phyloP scores from a whole-genome alignment of 2,888 invertebrate species.

The Agelastica alni region DNA sequence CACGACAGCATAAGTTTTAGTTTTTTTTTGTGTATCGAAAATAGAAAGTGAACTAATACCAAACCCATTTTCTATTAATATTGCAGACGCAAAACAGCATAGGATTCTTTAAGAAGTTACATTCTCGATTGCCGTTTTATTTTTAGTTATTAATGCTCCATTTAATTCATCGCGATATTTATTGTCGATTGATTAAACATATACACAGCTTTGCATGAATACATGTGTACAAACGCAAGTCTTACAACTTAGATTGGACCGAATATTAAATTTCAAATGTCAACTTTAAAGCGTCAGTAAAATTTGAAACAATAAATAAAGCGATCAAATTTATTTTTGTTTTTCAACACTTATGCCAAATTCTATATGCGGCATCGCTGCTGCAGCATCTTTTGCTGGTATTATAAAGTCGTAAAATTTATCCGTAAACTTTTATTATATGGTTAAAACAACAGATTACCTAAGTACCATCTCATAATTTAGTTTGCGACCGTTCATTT shows the following conservation, averaged over 20 bases:
- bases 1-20: constrained; percentile 11
- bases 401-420: too few relatives aligned
- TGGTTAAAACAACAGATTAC: too few relatives aligned
- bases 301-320: background rate
- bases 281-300: background rate
- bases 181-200: too few relatives aligned
- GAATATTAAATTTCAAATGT: background rate
- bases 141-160: constrained; percentile 16
- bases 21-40: constrained; percentile 20
- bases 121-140: constrained; percentile 2
- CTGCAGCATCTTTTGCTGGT: too few relatives aligned
- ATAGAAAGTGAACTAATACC: constrained; percentile 24
- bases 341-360: background rate
- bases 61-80: constrained; percentile 25
- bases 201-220: too few relatives aligned
- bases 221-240: background rate
- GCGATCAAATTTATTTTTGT: background rate
- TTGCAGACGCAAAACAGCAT: constrained; percentile 13
- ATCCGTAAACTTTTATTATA: too few relatives aligned
- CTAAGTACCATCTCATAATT: too few relatives aligned
- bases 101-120: background rate
- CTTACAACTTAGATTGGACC: background rate
- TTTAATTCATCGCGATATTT: too few relatives aligned
- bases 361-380: background rate
- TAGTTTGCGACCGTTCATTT: too few relatives aligned